These are phyloP conservation scores for Liposcelis brunnea DNA, from an alignment of 2,888 invertebrate genomes.

Conservation along the genomic window DNA sequence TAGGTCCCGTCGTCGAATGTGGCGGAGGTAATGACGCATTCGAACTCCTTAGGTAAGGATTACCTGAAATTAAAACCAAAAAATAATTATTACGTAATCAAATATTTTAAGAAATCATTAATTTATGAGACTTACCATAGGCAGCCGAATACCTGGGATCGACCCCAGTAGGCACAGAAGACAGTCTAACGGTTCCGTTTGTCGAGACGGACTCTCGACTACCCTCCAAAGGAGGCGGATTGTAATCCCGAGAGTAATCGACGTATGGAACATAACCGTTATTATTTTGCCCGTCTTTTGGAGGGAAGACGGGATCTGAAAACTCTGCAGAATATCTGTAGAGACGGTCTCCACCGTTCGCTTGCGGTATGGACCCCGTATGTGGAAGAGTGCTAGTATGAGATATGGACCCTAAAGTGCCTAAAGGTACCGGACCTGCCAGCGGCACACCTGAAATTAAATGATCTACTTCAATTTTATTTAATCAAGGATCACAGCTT, in stretches of 20 bases:
- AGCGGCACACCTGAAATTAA: constrained; percentile 38
- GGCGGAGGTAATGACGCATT: constrained; percentile 30
- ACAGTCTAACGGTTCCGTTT: constrained; percentile 21
- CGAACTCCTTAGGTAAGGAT: constrained; percentile 64
- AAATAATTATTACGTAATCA: too few species aligned
- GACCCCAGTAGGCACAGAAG: constrained; percentile 27
- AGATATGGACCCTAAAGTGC: constrained; percentile 9
- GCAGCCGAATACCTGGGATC: constrained; percentile 79
- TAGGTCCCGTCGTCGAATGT: constrained; percentile 23
- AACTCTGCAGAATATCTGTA: constrained; percentile 54
- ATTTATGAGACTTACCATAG: constrained; percentile 38
- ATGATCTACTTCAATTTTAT: too few species aligned
- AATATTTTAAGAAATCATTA: too few species aligned
- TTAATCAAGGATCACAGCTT: too few species aligned
- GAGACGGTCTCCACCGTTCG: constrained; percentile 23
- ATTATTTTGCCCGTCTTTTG: constrained; percentile 67
- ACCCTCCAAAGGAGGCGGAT: constrained; percentile 50
- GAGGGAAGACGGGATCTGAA: constrained; percentile 60
- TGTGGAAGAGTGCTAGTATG: constrained; percentile 5
- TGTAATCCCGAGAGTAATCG: constrained; percentile 76
- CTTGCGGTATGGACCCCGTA: constrained; percentile 1
- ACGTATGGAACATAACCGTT: constrained; percentile 79
- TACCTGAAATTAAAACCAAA: constrained; percentile 24
- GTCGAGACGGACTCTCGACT: constrained; percentile 30
- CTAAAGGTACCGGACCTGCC: constrained; percentile 53